These are phyloP conservation scores for Hydrolagus colliei DNA, from an alignment of 2,797 vertebrate species.

Conservation along the genomic window DNA sequence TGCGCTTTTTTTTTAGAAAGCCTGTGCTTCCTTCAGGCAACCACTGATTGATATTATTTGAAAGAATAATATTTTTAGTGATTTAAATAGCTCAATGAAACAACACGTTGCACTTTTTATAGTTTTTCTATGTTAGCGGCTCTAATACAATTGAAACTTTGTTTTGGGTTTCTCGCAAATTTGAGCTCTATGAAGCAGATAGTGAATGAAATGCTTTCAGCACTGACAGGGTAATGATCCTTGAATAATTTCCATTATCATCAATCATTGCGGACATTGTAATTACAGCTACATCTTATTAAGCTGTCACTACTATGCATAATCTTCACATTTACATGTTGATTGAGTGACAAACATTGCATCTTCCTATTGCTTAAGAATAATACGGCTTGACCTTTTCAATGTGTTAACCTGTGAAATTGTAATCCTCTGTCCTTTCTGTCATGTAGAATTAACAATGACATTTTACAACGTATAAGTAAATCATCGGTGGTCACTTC, in stretches of 20 bases:
- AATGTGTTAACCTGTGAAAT: background rate
- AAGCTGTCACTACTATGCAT: background rate
- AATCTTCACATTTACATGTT: background rate
- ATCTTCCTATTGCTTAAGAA: background rate
- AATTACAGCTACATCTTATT: conserved; percentile 11
- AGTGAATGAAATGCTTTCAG: background rate
- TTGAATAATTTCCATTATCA: background rate
- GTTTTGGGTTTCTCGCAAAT: background rate
- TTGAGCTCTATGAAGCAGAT: background rate
- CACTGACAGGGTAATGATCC: background rate
- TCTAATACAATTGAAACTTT: background rate
- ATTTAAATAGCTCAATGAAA: background rate
- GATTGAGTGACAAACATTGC: too few relatives aligned
- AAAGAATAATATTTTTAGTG: too few relatives aligned
- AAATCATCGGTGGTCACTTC: too few relatives aligned
- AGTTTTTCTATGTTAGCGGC: too few relatives aligned
- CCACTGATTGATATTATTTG: too few relatives aligned
- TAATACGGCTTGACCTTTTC: background rate
- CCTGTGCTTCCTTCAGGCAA: too few relatives aligned
- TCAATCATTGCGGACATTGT: background rate
- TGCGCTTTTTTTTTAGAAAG: too few relatives aligned
- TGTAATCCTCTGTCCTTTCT: background rate
- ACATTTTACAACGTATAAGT: background rate
- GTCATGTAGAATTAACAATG: background rate
- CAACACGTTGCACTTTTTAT: background rate